Evolutionary conservation across 1,140 invertebrate genomes (phyloP), one percentile per base, ranked within the genome.

Genomic region (Drosophila suzukii): DNA sequence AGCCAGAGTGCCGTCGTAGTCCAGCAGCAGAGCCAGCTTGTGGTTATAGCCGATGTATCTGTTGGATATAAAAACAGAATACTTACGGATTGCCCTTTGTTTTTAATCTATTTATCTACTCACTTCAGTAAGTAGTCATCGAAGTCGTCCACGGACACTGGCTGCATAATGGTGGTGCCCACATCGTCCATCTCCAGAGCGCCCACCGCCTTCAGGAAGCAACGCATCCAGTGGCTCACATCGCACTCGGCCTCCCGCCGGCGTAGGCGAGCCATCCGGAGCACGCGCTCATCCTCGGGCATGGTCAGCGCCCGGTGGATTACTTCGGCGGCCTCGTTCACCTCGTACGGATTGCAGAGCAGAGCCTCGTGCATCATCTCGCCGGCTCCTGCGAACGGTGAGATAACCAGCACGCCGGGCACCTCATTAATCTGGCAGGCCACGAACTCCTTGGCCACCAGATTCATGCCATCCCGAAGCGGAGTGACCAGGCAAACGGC

Each of bases 391-490:
- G 97, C 97, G 92, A 98, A 98, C 0, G 97, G 97, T 1, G 97
- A 98, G 3, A 98, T 95, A 46, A 98, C 97, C 6, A 98, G 92
- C 0, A 98, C 97, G 7, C 97, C 97, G 0, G 97, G 97, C 0
- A 96, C 95, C 12, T 95, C 95, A 71, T 97, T 97, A 8, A 97
- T 97, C 92, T 98, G 97, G 89, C 97, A 98, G 6, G 97, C 97
- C 3, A 98, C 97, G 84, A 97, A 98, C 92, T 98, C 97, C 92
- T 98, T 98, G 6, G 97, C 97, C 0, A 98, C 97, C 46, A 98
- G 93, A 93, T 98, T 98, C 97, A 98, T 98, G 47, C 97, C 97
- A 91, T 98, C 97, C 46, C 97, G 93, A 0, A 98, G 92, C 0
- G 97, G 97, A 0, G 97, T 98, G 0, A 98, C 97, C 15, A 98